Evolutionary conservation across 1,140 invertebrate species (phyloP).

Genomic region (Cylas formicarius): DNA sequence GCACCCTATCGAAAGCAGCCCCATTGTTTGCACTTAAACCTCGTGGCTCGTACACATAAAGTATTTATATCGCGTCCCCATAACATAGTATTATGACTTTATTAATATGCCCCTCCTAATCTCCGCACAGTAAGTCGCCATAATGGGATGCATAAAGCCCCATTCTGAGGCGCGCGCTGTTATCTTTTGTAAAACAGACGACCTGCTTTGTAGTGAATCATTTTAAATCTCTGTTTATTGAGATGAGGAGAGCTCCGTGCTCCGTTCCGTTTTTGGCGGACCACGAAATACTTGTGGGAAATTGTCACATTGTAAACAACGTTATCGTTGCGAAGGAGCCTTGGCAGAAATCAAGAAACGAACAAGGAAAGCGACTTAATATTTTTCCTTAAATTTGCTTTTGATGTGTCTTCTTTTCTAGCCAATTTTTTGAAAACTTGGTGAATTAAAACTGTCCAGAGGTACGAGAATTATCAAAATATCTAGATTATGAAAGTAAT

Average conservation of each 20-base stretch:
- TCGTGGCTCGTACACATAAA: slow-evolving; percentile 12
- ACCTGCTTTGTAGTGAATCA: slow-evolving; percentile 42
- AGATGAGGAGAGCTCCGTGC: slow-evolving; percentile 25
- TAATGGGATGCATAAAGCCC: slow-evolving; percentile 35
- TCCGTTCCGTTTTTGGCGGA: slow-evolving; percentile 10
- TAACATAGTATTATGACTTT: slow-evolving; percentile 39
- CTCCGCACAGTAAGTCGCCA: slow-evolving; percentile 30
- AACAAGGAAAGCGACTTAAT: too few relatives aligned
- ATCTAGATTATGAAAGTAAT: too few relatives aligned
- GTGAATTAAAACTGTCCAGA: too few relatives aligned
- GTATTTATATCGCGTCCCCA: slow-evolving; percentile 18
- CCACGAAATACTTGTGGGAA: slow-evolving; percentile 34
- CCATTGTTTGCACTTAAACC: slow-evolving; percentile 23
- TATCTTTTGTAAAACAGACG: slow-evolving; percentile 45
- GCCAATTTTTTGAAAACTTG: too few relatives aligned
- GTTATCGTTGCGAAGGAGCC: too few relatives aligned
- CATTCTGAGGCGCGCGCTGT: slow-evolving; percentile 36
- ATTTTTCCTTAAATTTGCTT: too few relatives aligned
- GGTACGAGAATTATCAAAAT: too few relatives aligned
- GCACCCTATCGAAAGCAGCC: too few relatives aligned
- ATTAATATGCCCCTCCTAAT: slow-evolving; percentile 39
- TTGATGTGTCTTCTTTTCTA: too few relatives aligned
- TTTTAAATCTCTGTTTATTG: slow-evolving; percentile 42
- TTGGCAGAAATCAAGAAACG: too few relatives aligned
- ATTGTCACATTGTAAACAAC: slow-evolving; percentile 18